These are phyloP conservation scores for Onthophagus sagittarius DNA, from an alignment of 2,888 invertebrate genomes.

Conservation along the genomic window DNA sequence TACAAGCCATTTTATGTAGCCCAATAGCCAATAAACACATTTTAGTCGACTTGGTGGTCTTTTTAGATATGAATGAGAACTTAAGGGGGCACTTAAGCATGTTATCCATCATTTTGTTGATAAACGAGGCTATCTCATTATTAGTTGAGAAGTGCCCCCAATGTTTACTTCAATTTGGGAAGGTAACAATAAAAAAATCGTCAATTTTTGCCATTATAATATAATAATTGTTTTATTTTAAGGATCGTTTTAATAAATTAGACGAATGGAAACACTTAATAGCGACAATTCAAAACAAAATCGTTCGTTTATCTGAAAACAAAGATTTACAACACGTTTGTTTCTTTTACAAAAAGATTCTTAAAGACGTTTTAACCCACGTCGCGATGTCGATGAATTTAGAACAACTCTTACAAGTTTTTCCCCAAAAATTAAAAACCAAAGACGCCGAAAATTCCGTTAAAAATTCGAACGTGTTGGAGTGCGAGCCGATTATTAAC, in stretches of 20 bases:
- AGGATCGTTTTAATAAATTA: slow-evolving; percentile 47
- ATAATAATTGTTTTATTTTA: slow-evolving; percentile 28
- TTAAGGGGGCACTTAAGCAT: slow-evolving; percentile 54
- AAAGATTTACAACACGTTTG: slow-evolving; percentile 40
- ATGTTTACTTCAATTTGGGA: slow-evolving; percentile 61
- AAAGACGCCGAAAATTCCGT: not conserved
- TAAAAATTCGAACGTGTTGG: not conserved
- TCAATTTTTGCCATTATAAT: too few relatives aligned
- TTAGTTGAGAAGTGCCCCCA: slow-evolving; percentile 60
- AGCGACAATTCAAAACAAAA: slow-evolving; percentile 45
- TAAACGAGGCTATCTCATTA: slow-evolving; percentile 53
- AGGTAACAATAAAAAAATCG: too few relatives aligned
- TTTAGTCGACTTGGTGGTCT: slow-evolving; percentile 58
- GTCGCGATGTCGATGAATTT: slow-evolving; percentile 48
- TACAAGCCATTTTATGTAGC: slow-evolving; percentile 59
- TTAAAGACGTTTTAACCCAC: slow-evolving; percentile 49
- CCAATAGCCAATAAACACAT: slow-evolving; percentile 54
- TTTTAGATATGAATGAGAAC: slow-evolving; percentile 55
- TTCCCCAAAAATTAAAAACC: slow-evolving; percentile 43
- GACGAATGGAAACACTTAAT: slow-evolving; percentile 50
- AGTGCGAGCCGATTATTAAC: slow-evolving; percentile 5
- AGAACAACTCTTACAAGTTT: slow-evolving; percentile 47
- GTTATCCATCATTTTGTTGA: slow-evolving; percentile 50
- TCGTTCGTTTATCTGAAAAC: slow-evolving; percentile 40
- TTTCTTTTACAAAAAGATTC: slow-evolving; percentile 43